Evolutionary conservation across 2,888 invertebrate species (phyloP).

Genomic region (Cybosia mesomella): DNA sequence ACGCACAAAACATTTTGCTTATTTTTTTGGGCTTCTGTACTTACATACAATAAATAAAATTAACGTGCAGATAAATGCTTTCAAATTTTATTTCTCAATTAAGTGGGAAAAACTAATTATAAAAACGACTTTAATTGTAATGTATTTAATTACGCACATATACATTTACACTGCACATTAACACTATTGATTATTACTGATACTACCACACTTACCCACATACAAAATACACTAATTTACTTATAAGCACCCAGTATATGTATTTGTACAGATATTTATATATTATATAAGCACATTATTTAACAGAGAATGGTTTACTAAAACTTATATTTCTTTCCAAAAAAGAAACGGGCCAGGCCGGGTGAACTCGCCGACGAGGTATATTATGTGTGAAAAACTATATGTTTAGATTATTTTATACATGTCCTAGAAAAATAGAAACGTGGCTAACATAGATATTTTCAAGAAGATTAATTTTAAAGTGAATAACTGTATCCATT

Average conservation of each 20-base stretch:
- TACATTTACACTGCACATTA: conserved; percentile 41
- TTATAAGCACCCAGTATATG: conserved; percentile 48
- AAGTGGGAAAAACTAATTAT: conserved; percentile 52
- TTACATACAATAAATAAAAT: conserved; percentile 33
- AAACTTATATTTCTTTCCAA: conserved; percentile 85
- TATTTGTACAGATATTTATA: conserved; percentile 57
- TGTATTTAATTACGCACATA: conserved; percentile 37
- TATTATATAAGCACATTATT: conserved; percentile 67
- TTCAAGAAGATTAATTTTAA: conserved; percentile 75
- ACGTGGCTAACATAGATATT: conserved; percentile 84
- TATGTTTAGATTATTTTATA: conserved; percentile 77
- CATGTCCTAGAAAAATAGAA: conserved; percentile 78
- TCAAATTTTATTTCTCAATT: conserved; percentile 28
- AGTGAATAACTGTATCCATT: conserved; percentile 52
- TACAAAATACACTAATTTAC: conserved; percentile 44
- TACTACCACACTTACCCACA: conserved; percentile 40
- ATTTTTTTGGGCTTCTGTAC: conserved; percentile 36
- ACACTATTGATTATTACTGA: conserved; percentile 29
- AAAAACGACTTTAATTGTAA: conserved; percentile 32
- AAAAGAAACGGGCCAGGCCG: conserved; percentile 91
- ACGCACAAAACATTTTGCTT: conserved; percentile 43
- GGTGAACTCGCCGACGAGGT: conserved; percentile 93
- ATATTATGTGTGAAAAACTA: conserved; percentile 81
- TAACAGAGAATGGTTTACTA: conserved; percentile 84
- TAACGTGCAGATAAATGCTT: conserved; percentile 39